A percentile compares a stretch with the other conserved stretches of the same genome.
Conservation (phyloP, 1,140 invertebrate species). For the Bursaphelenchus mucronatus region DNA sequence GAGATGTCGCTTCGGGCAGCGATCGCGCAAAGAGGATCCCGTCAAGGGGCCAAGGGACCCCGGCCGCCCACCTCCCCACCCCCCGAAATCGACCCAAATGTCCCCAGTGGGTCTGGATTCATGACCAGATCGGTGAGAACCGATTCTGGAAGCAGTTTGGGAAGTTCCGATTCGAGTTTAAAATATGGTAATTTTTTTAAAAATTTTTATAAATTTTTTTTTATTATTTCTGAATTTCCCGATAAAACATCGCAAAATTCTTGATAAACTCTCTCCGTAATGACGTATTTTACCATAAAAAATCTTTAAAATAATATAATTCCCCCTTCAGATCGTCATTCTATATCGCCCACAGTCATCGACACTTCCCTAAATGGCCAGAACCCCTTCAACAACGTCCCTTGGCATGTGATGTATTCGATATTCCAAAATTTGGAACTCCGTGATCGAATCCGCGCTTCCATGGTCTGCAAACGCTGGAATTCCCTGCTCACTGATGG, state of each 20-base stretch:
- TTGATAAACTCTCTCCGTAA: too few species aligned
- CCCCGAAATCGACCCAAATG: not conserved
- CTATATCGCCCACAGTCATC: conserved; percentile 2
- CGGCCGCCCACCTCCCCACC: not conserved
- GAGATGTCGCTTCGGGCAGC: conserved; percentile 20
- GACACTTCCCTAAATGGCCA: not conserved
- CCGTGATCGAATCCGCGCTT: conserved; percentile 5
- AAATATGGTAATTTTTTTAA: not conserved
- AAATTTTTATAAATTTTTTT: conserved; percentile 11
- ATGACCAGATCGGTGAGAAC: not conserved
- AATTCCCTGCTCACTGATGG: conserved; percentile 28
- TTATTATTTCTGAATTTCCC: conserved; percentile 4
- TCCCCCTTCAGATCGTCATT: conserved; percentile 4
- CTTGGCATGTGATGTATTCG: conserved; percentile 14
- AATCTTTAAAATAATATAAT: too few species aligned
- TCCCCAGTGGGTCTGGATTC: not conserved
- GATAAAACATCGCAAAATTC: conserved; percentile 1
- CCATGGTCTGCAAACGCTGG: conserved; percentile 32
- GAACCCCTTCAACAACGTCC: conserved; percentile 4
- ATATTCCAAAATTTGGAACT: conserved; percentile 10
- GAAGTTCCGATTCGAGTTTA: not conserved
- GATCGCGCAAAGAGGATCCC: not conserved
- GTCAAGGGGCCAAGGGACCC: not conserved
- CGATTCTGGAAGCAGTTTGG: not conserved
- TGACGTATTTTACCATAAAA: too few species aligned